Base-by-base conservation (phyloP, 1,140 invertebrate species). In the Pollicipes pollicipes region DNA sequence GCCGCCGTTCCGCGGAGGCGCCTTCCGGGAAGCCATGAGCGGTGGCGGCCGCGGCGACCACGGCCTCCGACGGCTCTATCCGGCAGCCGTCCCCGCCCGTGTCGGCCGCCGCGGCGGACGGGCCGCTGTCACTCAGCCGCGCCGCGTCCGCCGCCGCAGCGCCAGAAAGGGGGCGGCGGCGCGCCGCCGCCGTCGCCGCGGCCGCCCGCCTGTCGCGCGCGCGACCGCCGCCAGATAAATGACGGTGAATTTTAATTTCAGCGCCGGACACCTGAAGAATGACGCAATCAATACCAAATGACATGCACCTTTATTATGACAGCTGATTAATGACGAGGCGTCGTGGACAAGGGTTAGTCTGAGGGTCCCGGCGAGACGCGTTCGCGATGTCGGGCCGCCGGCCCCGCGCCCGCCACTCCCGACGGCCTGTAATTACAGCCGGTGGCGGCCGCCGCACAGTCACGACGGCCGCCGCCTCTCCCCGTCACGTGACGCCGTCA, bases 291-390 rank as follows among this genome's bases (percentile, higher is more conserved):
- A 58, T 58, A 58, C 45, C 24, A 58, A 58, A 58, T 58, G 45
- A 58, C 45, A 58, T 58, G 45, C 45, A 58, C 45, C 45, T 58
- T 58, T 58, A 58, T 58, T 58, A 58, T 58, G 45, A 58, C 45
- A 58, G 45, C 10, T 10, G 45, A 58, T 58, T 58, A 58, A 58
- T 58, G 45, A 6, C 10, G 45, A 58, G 13, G 45, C 8, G 45
- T n/a, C 45, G 45, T 58, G 13, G 45, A 58, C 45, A 58, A 58
- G 45, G 21, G 45, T 21, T n/a, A n/a, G n/a, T 35, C 35, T 58
- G 45, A 24, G 45, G 45, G 35, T 35, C 6, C 35, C 35, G 35
- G 35, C 35, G 17, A 35, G 35, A 6, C 6, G 35, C 17, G 35
- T 35, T 6, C 17, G 6, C 35, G 35, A 35, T 17, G 17, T 35